A percentile compares a stretch with the other conserved stretches of the same genome.
Conservation (phyloP, 2,888 invertebrate genomes). For the Drosophila multiciliata region DNA sequence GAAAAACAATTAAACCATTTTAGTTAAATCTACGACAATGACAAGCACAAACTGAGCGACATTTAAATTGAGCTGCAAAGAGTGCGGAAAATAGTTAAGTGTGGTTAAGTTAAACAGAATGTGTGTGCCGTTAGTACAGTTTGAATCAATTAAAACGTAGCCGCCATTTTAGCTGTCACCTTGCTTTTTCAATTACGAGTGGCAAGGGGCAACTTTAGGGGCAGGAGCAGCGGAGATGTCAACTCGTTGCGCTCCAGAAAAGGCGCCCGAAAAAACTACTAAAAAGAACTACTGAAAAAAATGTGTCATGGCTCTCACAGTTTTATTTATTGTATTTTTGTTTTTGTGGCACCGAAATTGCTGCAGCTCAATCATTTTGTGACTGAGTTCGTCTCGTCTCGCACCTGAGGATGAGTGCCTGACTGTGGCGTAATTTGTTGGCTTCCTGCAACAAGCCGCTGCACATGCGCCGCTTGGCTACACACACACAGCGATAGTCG, state of each 20-base stretch:
- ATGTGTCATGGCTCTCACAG: constrained; percentile 69
- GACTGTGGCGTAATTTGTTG: constrained; percentile 72
- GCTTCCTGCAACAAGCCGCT: constrained; percentile 79
- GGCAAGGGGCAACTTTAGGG: not conserved
- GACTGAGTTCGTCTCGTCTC: constrained; percentile 15
- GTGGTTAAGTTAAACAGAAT: constrained; percentile 28
- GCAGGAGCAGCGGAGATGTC: not conserved
- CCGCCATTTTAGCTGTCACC: constrained; percentile 53
- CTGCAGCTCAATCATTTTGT: constrained; percentile 59
- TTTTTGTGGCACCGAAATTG: constrained; percentile 70
- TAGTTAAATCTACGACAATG: constrained; percentile 49
- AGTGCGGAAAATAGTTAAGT: constrained; percentile 49
- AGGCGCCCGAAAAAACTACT: constrained; percentile 27
- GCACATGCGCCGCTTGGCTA: constrained; percentile 76
- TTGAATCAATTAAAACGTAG: constrained; percentile 71
- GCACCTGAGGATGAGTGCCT: constrained; percentile 52
- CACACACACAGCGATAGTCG: constrained; percentile 29
- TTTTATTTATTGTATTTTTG: not conserved
- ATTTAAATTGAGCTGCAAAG: constrained; percentile 59
- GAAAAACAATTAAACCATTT: constrained; percentile 39
- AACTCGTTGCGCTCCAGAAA: constrained; percentile 69
- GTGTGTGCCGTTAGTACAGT: constrained; percentile 72
- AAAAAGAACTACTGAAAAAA: constrained; percentile 24
- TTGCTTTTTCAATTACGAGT: constrained; percentile 52
- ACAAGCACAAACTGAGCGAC: constrained; percentile 63